Conservation (phyloP, 2,888 invertebrate species). For the Drosophila rubida region DNA sequence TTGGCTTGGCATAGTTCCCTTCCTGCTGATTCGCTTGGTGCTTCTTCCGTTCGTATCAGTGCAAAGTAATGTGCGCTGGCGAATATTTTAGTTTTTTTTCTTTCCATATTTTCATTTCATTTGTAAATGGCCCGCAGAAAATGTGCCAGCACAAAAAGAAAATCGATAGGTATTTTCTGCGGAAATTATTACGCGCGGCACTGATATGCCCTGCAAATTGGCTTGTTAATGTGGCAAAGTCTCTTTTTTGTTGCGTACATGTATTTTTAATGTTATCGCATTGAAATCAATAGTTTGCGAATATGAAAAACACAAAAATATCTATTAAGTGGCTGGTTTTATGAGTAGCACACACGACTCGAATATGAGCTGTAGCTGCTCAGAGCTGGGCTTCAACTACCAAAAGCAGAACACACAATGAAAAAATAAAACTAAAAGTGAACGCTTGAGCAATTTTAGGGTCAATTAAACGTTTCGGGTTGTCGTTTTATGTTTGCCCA, state of each 20-base stretch:
- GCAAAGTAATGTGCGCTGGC: constrained; percentile 59
- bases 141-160: constrained; percentile 41
- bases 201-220: constrained; percentile 34
- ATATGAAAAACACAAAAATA: not conserved
- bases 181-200: constrained; percentile 27
- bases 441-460: constrained; percentile 76
- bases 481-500: constrained; percentile 65
- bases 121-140: constrained; percentile 22
- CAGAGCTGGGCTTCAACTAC: constrained; percentile 5
- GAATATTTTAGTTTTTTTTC: constrained; percentile 47
- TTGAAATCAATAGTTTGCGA: constrained; percentile 10
- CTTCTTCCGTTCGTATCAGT: constrained; percentile 38
- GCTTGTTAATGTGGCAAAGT: constrained; percentile 29
- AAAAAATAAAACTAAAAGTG: constrained; percentile 23
- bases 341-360: not conserved
- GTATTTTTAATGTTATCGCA: constrained; percentile 10
- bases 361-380: constrained; percentile 5
- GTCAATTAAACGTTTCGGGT: constrained; percentile 71
- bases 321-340: constrained; percentile 1
- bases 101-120: constrained; percentile 45
- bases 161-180: constrained; percentile 63
- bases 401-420: constrained; percentile 4
- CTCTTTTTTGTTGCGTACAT: not conserved
- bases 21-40: constrained; percentile 28
- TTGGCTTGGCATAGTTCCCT: constrained; percentile 58